Conservation (phyloP, 35 echinoderm and acorn worm species). For the Ophiothrix spiculata region DNA sequence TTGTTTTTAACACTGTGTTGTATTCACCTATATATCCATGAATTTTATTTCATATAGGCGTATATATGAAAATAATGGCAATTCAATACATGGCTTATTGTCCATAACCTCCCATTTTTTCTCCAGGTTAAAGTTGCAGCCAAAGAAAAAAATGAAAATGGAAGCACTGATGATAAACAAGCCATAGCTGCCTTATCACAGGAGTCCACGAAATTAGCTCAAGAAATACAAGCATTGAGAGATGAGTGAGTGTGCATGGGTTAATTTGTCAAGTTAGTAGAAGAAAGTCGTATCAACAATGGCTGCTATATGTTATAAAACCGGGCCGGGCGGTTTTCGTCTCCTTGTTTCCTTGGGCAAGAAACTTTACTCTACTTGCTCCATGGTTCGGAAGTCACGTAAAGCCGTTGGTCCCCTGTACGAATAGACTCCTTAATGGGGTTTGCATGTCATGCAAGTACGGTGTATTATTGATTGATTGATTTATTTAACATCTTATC, state of each 20-base stretch:
- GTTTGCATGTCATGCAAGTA: too few species aligned
- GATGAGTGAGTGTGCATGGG: background rate
- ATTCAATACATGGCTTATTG: background rate
- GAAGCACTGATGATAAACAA: background rate
- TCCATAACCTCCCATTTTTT: background rate
- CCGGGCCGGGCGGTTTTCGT: background rate
- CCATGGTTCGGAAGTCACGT: background rate
- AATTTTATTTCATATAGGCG: background rate
- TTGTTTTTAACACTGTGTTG: too few species aligned
- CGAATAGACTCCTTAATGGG: background rate
- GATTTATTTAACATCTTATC: too few species aligned
- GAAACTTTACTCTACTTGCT: background rate
- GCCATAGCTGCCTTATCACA: background rate
- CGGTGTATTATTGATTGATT: too few species aligned
- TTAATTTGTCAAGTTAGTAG: too few species aligned
- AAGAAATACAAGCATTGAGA: background rate
- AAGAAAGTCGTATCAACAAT: too few species aligned
- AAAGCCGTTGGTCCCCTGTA: background rate
- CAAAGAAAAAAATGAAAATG: background rate
- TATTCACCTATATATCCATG: background rate
- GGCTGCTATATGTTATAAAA: background rate
- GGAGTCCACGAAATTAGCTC: background rate
- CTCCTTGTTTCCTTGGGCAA: background rate
- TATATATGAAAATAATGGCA: background rate
- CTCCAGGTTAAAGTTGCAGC: background rate